phyloP scores from a whole-genome alignment of 2,113 vertebrate species.

The Centropristis striata region DNA sequence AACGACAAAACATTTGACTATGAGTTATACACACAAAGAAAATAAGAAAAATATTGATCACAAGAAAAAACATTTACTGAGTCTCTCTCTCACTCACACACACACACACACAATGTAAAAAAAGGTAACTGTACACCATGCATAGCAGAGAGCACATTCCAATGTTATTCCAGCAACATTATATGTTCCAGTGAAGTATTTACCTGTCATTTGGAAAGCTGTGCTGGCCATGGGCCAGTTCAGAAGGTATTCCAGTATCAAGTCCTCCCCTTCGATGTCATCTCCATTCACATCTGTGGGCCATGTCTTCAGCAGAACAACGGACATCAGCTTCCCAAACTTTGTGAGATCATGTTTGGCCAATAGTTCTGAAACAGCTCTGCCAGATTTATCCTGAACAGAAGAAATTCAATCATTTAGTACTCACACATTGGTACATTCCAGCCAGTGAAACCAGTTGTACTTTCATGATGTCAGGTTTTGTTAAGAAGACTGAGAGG shows the following conservation, averaged over 20 bases:
- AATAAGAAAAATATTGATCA: not conserved
- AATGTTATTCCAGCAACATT: not conserved
- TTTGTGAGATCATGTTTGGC: not conserved
- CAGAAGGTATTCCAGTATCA: constrained; percentile 38
- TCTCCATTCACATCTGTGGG: constrained; percentile 25
- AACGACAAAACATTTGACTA: not conserved
- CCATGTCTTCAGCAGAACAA: constrained; percentile 53
- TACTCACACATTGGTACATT: not conserved
- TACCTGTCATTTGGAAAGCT: constrained; percentile 45
- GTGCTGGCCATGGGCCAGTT: constrained; percentile 51
- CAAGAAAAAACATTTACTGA: not conserved
- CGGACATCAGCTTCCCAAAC: constrained; percentile 57
- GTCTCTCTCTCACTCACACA: too few relatives aligned
- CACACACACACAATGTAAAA: too few relatives aligned
- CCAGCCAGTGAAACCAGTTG: not conserved
- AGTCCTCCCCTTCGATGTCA: constrained; percentile 28
- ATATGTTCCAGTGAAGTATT: not conserved
- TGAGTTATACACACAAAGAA: not conserved
- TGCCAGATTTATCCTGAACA: constrained; percentile 36
- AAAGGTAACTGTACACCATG: not conserved
- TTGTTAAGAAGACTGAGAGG: not conserved
- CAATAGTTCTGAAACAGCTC: not conserved
- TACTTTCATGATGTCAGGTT: not conserved
- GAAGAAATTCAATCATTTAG: not conserved
- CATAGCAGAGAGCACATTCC: not conserved